Base-by-base conservation (phyloP, 2,888 invertebrate genomes). In the Sylvicola cinctus region DNA sequence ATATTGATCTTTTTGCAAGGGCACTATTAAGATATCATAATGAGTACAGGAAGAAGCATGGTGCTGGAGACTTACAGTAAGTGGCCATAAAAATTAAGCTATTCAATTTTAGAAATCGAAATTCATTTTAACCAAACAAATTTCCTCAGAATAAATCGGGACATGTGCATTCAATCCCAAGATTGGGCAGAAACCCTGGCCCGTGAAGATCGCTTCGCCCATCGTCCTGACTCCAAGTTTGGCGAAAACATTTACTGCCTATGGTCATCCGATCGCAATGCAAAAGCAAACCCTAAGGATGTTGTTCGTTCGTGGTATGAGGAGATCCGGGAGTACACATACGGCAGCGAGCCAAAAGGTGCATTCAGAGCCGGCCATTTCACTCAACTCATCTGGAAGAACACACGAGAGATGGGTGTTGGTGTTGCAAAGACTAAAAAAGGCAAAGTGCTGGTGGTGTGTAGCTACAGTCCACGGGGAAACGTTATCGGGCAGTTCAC, bases 371-470 rank as follows among this genome's bases (percentile, higher is more conserved):
- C 67, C 52, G 75, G 77, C 27, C 74, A 75, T 46, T 74, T 75
- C 48, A 69, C 71, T 2, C 79, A 81, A 52, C 65, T 80, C 37
- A 63, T 79, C 3, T 79, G 79, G 78, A 70, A 69, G 43, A 65
- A 62, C 33, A 70, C 70, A 39, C 65, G 62, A 32, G 70, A 75
- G 45, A 50, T 80, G 16, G 81, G 81, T 1, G 68, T 80, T 12
- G 80, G 74, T 3, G 63, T 73, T 48, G 72, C 77, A 1, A 65
- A 72, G 45, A 73, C 71, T 44, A 71, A 73, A 44, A 70, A 72
- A 34, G 85, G 81, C 2, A 77, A 78, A 50, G 67, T 80, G 2
- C 79, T 79, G 45, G 80, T 88, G 1, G 87, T 90, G 0, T 46
- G 45, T 25, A 46, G 45, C 39, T 48, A 48, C 38, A 40, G 44